Conservation (phyloP, 2,113 vertebrate genomes). For the Hypomesus transpacificus region DNA sequence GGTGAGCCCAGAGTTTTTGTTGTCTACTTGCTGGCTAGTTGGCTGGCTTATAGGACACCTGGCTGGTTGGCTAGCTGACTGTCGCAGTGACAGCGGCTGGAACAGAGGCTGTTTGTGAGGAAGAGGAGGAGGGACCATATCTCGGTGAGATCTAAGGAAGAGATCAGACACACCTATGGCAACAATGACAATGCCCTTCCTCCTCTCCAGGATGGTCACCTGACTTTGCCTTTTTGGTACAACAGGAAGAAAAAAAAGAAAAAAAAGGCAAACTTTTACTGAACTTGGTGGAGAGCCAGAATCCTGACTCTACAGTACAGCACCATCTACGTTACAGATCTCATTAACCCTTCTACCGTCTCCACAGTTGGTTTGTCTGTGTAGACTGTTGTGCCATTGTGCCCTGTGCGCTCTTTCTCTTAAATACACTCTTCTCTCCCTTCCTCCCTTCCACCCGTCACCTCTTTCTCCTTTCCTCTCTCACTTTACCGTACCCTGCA, state of each 20-base stretch:
- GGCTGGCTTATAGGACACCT: no score
- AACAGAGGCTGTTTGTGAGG: slow-evolving; percentile 14
- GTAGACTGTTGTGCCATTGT: slow-evolving; percentile 67
- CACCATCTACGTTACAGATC: slow-evolving; percentile 61
- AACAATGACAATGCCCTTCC: slow-evolving; percentile 1
- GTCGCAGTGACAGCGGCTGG: slow-evolving; percentile 9
- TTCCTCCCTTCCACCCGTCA: slow-evolving; percentile 4
- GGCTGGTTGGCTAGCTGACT: slow-evolving; percentile 1
- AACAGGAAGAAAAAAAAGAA: slow-evolving; percentile 31
- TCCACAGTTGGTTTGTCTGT: slow-evolving; percentile 65
- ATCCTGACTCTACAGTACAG: slow-evolving; percentile 50
- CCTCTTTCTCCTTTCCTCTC: slow-evolving; percentile 10
- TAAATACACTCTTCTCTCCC: slow-evolving; percentile 28
- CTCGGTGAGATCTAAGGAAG: slow-evolving; percentile 32
- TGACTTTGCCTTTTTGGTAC: slow-evolving; percentile 49
- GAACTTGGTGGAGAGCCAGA: slow-evolving; percentile 48
- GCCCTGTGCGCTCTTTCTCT: slow-evolving; percentile 54
- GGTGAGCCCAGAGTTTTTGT: neutral
- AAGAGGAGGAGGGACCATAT: neutral
- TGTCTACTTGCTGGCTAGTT: neutral
- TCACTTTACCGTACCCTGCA: slow-evolving; percentile 5
- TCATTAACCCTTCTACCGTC: slow-evolving; percentile 53
- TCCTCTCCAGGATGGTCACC: slow-evolving; percentile 30
- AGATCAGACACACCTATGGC: slow-evolving; percentile 18
- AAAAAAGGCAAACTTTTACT: slow-evolving; percentile 54